Evolutionary conservation across 2,888 invertebrate species (phyloP), one percentile per base, ranked within the genome.

Genomic region (Leptothorax acervorum): DNA sequence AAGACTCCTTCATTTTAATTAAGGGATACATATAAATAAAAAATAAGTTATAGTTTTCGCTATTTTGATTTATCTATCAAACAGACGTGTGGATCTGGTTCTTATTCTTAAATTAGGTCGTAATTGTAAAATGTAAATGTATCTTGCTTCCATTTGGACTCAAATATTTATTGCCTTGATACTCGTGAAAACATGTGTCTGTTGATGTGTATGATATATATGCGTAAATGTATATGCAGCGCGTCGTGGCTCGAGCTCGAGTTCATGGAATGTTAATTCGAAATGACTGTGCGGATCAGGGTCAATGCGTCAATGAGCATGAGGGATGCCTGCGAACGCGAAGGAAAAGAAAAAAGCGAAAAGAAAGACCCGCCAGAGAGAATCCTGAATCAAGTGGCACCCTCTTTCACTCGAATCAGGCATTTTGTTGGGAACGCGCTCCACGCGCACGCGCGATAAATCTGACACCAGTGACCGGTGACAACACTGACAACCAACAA

Each of bases 401-500:
- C 28, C 53, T 76, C 70, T 66, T 35, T 76, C 51, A 35, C 15
- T 45, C 48, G 35, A 51, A 39, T 45, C n/a, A 35, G n/a, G 35
- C 48, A 68, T 9, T 39, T 8, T 9, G 28, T 31, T 28, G 18
- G 23, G 28, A 35, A 6, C 63, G 68, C 11, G 63, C 6, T 18
- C 18, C 8, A 39, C 28, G 53, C 76, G 78, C 76, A 70, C 4
- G 73, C 73, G 74, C 55, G 18, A 9, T 65, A 4, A 31, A 70
- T 39, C 18, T 15, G 15, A 2, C 53, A 35, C 6, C 35, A 35
- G 35, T 35, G 42, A n/a, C 45, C 23, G 23, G 23, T 23, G 23
- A n/a, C 55, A 23, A 23, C 23, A 0, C 0, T 23, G 23, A n/a
- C 55, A 23, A 23, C 23, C 23, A 0, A 23, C 35, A 6, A 35